phyloP scores from a whole-genome alignment of 1,140 invertebrate genomes.

The Conopomorpha cramerella region DNA sequence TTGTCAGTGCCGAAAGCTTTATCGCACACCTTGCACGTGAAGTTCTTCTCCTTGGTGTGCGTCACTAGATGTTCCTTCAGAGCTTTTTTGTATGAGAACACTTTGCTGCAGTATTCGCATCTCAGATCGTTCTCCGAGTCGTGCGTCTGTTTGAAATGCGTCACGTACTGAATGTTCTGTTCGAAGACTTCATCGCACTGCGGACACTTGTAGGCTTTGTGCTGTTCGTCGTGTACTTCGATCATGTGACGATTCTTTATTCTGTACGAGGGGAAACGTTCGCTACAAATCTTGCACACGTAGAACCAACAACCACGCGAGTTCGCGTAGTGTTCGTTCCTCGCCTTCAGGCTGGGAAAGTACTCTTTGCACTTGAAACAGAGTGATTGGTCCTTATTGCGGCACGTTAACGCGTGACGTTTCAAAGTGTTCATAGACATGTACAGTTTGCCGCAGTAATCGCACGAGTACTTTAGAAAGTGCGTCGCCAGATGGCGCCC shows the following conservation, averaged over 20 bases:
- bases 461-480: slow-evolving; percentile 4
- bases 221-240: background rate
- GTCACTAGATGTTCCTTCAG: slow-evolving; percentile 32
- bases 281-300: slow-evolving; percentile 4
- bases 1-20: slow-evolving; percentile 15
- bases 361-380: slow-evolving; percentile 3
- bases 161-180: slow-evolving; percentile 4
- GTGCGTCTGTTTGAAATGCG: slow-evolving; percentile 14
- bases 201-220: slow-evolving; percentile 8
- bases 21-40: slow-evolving; percentile 47
- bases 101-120: slow-evolving; percentile 11
- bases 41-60: slow-evolving; percentile 51
- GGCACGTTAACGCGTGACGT: background rate
- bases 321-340: background rate
- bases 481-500: slow-evolving; percentile 6
- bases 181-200: slow-evolving; percentile 12
- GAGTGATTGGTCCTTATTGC: background rate
- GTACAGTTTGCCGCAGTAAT: slow-evolving; percentile 7
- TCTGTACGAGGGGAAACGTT: slow-evolving; percentile 3
- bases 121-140: slow-evolving; percentile 11
- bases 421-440: background rate
- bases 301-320: slow-evolving; percentile 2
- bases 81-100: slow-evolving; percentile 9
- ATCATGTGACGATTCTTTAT: slow-evolving; percentile 4
- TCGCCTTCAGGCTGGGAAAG: background rate